phyloP scores from a whole-genome alignment of 2,113 vertebrate genomes.

The Sebastes schlegelii region DNA sequence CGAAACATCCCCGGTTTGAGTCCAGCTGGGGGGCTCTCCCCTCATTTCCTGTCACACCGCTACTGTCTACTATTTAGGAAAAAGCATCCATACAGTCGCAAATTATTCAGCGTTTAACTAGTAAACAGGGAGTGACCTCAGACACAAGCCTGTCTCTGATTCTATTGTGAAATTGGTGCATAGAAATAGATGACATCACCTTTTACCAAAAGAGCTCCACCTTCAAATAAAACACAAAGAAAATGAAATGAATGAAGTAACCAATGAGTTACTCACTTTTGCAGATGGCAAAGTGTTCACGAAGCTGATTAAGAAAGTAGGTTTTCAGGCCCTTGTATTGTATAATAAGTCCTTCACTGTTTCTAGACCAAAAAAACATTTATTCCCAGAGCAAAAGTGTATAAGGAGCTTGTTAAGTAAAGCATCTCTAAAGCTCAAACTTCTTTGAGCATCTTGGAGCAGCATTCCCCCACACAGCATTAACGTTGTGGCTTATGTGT shows the following conservation, averaged over 20 bases:
- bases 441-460: constrained; percentile 24
- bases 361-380: not conserved
- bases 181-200: no score
- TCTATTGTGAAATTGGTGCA: not conserved
- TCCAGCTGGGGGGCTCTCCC: no score
- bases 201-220: not conserved
- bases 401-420: constrained; percentile 42
- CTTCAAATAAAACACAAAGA: not conserved
- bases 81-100: no score
- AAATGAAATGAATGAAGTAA: not conserved
- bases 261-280: not conserved
- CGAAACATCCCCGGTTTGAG: no score
- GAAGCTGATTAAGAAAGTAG: not conserved
- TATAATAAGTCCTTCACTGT: not conserved
- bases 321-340: not conserved
- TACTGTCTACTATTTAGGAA: no score
- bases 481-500: constrained; percentile 47
- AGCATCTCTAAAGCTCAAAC: constrained; percentile 44
- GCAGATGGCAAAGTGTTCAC: not conserved
- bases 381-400: constrained; percentile 5
- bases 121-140: no score
- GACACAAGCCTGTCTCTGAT: not conserved
- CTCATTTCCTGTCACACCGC: no score
- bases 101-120: no score
- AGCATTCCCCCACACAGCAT: constrained; percentile 14